Conservation (phyloP, 2,113 vertebrate species). For the Chionis minor region DNA sequence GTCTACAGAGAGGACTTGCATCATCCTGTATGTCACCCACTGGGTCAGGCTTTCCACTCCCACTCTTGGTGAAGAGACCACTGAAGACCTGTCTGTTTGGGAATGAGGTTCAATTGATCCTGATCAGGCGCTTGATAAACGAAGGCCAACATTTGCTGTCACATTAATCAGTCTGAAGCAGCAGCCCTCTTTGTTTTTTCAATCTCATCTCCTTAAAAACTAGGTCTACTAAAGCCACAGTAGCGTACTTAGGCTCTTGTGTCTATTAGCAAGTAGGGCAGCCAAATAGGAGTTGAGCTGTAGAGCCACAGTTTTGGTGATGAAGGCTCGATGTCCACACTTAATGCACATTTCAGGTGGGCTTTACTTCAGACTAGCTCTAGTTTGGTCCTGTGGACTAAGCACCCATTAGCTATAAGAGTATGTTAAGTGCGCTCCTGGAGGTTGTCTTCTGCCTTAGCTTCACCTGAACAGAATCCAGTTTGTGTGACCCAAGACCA, state of each 20-base stretch:
- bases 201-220: neutral
- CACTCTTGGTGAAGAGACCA: fast-evolving
- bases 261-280: neutral
- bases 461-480: neutral
- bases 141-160: neutral
- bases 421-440: fast-evolving
- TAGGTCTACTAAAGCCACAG: neutral
- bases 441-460: neutral
- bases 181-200: neutral
- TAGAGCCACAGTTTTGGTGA: fast-evolving
- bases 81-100: neutral
- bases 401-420: neutral
- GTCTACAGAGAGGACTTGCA: neutral
- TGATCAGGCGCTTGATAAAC: neutral
- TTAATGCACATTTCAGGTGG: neutral
- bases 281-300: fast-evolving
- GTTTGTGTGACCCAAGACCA: neutral
- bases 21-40: neutral
- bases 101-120: neutral
- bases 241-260: neutral
- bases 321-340: neutral
- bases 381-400: neutral
- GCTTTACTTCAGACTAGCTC: neutral
- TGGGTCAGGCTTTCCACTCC: neutral
- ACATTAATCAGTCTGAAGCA: neutral